Percentiles rank a stretch among this genome's conserved stretches.
Evolutionary conservation across 2,888 invertebrate species (phyloP).

Genomic region (Phalera bucephala): DNA sequence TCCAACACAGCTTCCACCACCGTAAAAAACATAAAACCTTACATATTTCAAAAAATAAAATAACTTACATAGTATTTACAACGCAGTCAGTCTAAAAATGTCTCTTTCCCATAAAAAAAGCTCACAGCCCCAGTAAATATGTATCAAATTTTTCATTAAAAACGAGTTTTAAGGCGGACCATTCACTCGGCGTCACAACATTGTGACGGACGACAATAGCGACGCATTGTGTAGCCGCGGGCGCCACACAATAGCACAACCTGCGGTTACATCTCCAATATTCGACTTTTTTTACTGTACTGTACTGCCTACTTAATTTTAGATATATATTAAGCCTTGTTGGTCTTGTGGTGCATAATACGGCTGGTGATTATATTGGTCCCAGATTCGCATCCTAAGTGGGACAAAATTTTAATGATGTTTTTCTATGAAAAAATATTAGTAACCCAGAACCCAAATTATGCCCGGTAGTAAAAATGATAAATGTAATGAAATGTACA

Average conservation of each 20-base stretch:
- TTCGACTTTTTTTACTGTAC: conserved; percentile 22
- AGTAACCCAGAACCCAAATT: no score
- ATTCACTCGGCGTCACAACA: conserved; percentile 31
- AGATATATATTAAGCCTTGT: no score
- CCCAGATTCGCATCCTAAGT: no score
- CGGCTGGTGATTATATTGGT: no score
- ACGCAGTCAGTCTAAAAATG: conserved; percentile 2
- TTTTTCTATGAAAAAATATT: no score
- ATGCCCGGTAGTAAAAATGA: no score
- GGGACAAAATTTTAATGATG: no score
- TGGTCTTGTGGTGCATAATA: no score
- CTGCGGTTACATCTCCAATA: conserved; percentile 12
- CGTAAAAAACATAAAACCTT: no score
- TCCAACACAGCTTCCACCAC: no score
- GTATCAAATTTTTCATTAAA: conserved; percentile 45
- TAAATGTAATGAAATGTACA: no score
- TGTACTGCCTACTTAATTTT: conserved; percentile 6
- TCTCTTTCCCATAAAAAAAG: conserved; percentile 14
- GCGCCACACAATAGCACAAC: conserved; percentile 29
- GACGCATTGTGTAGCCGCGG: conserved; percentile 26
- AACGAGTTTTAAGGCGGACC: conserved; percentile 24
- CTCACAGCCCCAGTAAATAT: conserved; percentile 14
- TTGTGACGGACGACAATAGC: conserved; percentile 34
- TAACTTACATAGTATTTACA: background rate
- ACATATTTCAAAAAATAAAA: background rate